Base-by-base conservation (phyloP, 2,797 vertebrate species). In the Acanthis flammea region DNA sequence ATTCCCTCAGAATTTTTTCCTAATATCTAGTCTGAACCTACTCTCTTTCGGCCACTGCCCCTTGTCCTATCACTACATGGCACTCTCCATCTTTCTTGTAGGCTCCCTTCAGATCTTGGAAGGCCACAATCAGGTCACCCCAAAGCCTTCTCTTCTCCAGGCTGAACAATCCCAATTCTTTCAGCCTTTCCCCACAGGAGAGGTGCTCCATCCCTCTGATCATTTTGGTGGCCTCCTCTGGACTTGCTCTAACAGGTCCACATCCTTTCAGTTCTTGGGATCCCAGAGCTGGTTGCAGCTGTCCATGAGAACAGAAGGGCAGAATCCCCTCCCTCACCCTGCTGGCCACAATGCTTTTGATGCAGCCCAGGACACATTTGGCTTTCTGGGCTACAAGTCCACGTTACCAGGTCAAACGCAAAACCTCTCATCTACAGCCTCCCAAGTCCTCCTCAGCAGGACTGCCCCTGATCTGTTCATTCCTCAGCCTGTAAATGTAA, bases 331-430 rank as follows among this genome's bases (percentile, higher is more conserved):
- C 24, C 7, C n/a, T 50, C 0, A 7, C 6, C 24, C 28, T 39
- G 10, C 50, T 63, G n/a, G 7, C 31, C 23, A 7, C 0, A 0
- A 9, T 48, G 70, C n/a, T 89, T 70, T 70, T 25, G 19, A 39
- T 63, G 55, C 16, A 37, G 16, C 11, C 23, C 55, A 39, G 57
- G 5, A 19, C 10, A 45, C 0, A 0, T 33, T n/a, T 57, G 37
- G 5, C 24, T 39, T 70, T 70, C 28, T 63, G n/a, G 55, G 17
- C n/a, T 70, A 9, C 37, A 39, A 57, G 25, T 50, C 9, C 30
- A 19, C 24, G 7, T 30, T 19, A 11, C 14, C 5, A 14, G 22
- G 10, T 65, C 50, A 27, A 17, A 19, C 35, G 7, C 65, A 65
- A 18, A 65, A 18, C 18, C 58, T 89, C 65, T 71, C 15, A 23